These are phyloP conservation scores for Pachliopta kotzebuea DNA, from an alignment of 2,888 invertebrate genomes.

Conservation along the genomic window DNA sequence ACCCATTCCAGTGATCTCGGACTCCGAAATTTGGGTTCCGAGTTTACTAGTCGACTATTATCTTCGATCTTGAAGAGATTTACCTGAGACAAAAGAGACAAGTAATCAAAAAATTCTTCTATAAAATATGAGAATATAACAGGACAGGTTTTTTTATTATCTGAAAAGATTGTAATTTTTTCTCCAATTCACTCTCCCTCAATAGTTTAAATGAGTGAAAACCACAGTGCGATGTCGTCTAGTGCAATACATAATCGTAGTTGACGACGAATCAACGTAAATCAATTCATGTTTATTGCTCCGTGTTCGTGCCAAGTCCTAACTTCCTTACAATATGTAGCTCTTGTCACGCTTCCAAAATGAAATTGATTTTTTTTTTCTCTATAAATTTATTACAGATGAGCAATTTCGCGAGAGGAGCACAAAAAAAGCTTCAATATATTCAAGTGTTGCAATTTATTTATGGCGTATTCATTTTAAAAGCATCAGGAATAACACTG, in stretches of 20 bases:
- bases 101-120: no score
- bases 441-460: constrained; percentile 25
- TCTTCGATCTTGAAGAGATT: background rate
- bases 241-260: constrained; percentile 18
- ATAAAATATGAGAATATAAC: no score
- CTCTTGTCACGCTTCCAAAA: constrained; percentile 50
- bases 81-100: no score
- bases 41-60: background rate
- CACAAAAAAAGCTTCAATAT: constrained; percentile 21
- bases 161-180: no score
- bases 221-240: constrained; percentile 5
- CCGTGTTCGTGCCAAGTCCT: constrained; percentile 46
- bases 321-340: constrained; percentile 41
- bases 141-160: no score
- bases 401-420: constrained; percentile 25
- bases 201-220: background rate
- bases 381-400: constrained; percentile 20
- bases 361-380: constrained; percentile 32
- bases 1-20: no score
- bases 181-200: background rate
- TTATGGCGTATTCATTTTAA: background rate
- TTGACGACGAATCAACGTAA: constrained; percentile 27
- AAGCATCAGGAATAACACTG: background rate
- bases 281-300: constrained; percentile 42
- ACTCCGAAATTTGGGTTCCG: background rate